Base-by-base conservation (phyloP, 1,140 invertebrate genomes). In the Chelonus insularis region DNA sequence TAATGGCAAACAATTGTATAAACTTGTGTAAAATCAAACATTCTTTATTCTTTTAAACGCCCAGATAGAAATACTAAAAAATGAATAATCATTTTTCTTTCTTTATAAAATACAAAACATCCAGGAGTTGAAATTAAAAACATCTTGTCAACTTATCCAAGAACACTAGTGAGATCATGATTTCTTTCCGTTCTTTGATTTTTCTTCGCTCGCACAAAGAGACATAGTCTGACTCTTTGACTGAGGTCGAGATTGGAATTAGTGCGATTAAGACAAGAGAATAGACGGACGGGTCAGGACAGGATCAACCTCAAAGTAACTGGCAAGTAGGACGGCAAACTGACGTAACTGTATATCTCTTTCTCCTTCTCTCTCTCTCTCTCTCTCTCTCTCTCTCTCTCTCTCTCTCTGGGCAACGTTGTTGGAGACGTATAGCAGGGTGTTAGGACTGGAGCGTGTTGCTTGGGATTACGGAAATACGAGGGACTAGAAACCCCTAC, bases 401-500 rank as follows among this genome's bases (percentile, higher is more conserved):
- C 41, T 23, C 2, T 11, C 16, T 12, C 51, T 48, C 9, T 47
- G 41, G n/a, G n/a, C n/a, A n/a, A n/a, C n/a, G n/a, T n/a, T 47
- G 51, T 65, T 57, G 62, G 50, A 52, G 36, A 57, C 41, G 48
- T 23, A 55, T 55, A 29, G 41, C 23, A 25, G 51, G 12, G 18
- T 14, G 21, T 32, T 12, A 37, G 63, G 54, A 16, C 12, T 12
- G n/a, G 21, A 50, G 43, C 57, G 66, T 64, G 66, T 66, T 64
- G 64, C 23, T 60, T 39, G 59, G 70, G 68, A 72, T 69, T 70
- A 70, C 66, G 65, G 65, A 70, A 68, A 68, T 60, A 59, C 51
- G 55, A 57, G 63, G 60, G 64, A 47, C 52, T 68, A 52, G 57
- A 65, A 29, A 36, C 34, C 54, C 34, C 54, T 57, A 59, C 41